Percentiles rank a stretch among this genome's conserved stretches.
Evolutionary conservation across 2,113 vertebrate species (phyloP).

Genomic region (Seriola dumerili): DNA sequence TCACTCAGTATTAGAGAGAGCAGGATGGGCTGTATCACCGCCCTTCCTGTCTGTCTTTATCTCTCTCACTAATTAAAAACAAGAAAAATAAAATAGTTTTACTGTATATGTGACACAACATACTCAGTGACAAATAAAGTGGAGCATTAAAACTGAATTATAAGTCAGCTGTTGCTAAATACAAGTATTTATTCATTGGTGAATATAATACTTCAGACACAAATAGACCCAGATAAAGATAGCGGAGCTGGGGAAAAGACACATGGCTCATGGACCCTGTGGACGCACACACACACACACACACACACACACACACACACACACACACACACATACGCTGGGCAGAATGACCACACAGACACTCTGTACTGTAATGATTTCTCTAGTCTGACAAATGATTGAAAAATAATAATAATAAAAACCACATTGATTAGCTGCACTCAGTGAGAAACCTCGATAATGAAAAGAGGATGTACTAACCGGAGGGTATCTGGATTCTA

Average conservation of each 20-base stretch:
- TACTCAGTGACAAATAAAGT: background rate
- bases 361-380: background rate
- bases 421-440: slow-evolving; percentile 12
- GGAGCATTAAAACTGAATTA: background rate
- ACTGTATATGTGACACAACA: background rate
- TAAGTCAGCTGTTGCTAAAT: no score
- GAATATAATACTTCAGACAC: background rate
- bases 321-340: no score
- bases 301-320: no score
- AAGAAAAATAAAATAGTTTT: background rate
- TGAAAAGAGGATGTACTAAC: slow-evolving; percentile 9
- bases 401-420: slow-evolving; percentile 25
- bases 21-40: background rate
- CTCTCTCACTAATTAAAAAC: background rate
- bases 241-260: no score
- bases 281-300: background rate
- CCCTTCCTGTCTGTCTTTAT: background rate
- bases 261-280: background rate
- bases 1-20: background rate
- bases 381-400: background rate
- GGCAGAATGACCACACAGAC: background rate
- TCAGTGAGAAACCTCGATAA: background rate
- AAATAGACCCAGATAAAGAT: background rate
- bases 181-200: background rate
- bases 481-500: slow-evolving; percentile 12